These are phyloP conservation scores for Yponomeuta plumbellus DNA, from an alignment of 2,888 invertebrate genomes.

Conservation along the genomic window DNA sequence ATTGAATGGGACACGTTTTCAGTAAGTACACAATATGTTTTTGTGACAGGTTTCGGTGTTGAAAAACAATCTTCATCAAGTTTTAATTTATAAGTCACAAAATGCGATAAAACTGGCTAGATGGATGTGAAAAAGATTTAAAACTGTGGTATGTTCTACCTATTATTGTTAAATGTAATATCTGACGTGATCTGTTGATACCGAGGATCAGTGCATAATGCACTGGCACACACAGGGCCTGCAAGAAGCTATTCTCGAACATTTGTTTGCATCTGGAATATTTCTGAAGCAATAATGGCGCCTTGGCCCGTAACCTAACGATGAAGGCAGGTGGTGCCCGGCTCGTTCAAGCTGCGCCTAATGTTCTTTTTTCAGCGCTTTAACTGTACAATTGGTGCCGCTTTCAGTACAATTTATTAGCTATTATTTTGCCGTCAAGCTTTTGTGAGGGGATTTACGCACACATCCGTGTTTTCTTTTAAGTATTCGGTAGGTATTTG, in stretches of 20 bases:
- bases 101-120: too few relatives aligned
- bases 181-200: too few relatives aligned
- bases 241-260: background rate
- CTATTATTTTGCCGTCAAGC: constrained; percentile 22
- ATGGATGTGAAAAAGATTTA: too few relatives aligned
- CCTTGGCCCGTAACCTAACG: constrained; percentile 44
- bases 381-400: constrained; percentile 31
- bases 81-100: too few relatives aligned
- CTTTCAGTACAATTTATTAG: constrained; percentile 31
- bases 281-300: constrained; percentile 46
- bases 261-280: constrained; percentile 4
- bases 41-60: too few relatives aligned
- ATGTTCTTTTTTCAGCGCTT: constrained; percentile 56
- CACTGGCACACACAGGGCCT: background rate
- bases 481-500: background rate
- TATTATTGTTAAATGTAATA: too few relatives aligned
- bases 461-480: constrained; percentile 19
- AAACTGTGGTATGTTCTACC: too few relatives aligned
- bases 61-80: too few relatives aligned
- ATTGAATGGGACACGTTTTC: too few relatives aligned
- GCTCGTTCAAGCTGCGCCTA: constrained; percentile 46
- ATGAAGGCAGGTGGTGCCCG: constrained; percentile 57
- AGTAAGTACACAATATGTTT: too few relatives aligned
- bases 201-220: background rate
- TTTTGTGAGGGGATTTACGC: constrained; percentile 21